Percentiles rank a stretch among this genome's conserved stretches.
Conservation (phyloP, 2,888 invertebrate species). For the Bombylius major region DNA sequence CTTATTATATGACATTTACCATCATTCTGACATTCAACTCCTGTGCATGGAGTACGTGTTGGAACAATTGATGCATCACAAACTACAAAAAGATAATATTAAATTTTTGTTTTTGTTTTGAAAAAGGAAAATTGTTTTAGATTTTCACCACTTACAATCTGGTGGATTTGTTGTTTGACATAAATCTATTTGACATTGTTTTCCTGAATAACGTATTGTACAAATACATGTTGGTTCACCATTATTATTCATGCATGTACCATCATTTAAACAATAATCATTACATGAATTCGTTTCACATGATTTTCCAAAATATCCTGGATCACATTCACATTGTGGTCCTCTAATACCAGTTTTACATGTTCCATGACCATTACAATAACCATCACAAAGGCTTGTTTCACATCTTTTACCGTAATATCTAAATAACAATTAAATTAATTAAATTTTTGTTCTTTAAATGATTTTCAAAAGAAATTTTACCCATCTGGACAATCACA, state of each 20-base stretch:
- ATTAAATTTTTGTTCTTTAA: neutral
- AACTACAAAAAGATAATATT: slow-evolving; percentile 14
- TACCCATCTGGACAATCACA: slow-evolving; percentile 47
- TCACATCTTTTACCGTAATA: slow-evolving; percentile 47
- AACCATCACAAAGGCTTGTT: slow-evolving; percentile 42
- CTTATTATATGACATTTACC: slow-evolving; percentile 41
- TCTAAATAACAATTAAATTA: slow-evolving; percentile 11
- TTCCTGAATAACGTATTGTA: slow-evolving; percentile 36
- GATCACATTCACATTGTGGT: slow-evolving; percentile 28
- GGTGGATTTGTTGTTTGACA: slow-evolving; percentile 37
- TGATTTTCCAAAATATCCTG: slow-evolving; percentile 31
- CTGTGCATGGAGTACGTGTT: slow-evolving; percentile 31
- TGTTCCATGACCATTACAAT: slow-evolving; percentile 44
- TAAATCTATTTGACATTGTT: slow-evolving; percentile 41
- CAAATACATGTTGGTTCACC: slow-evolving; percentile 36
- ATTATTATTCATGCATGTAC: slow-evolving; percentile 25
- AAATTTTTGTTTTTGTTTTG: too few species aligned
- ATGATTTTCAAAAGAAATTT: neutral
- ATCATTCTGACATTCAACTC: slow-evolving; percentile 40
- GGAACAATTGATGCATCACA: slow-evolving; percentile 28
- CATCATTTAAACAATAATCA: slow-evolving; percentile 44
- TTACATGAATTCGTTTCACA: slow-evolving; percentile 49
- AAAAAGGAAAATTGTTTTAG: neutral
- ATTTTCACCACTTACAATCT: slow-evolving; percentile 17
- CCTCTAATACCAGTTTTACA: slow-evolving; percentile 31